Evolutionary conservation across 2,113 vertebrate genomes (phyloP).

Genomic region (Bambusicola thoracicus): DNA sequence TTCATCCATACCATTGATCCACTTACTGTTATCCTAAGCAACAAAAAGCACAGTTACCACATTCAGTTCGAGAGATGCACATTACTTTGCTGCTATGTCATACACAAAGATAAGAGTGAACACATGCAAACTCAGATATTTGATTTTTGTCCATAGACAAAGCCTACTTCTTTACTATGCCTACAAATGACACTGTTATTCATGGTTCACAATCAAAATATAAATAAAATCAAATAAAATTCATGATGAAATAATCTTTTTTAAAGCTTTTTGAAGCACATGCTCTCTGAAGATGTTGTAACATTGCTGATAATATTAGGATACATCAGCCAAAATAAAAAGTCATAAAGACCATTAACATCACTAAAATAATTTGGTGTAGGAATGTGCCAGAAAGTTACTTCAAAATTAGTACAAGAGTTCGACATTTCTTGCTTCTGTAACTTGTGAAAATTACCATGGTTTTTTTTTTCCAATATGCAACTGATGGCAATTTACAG

Average conservation of each 20-base stretch:
- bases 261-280: background rate
- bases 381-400: background rate
- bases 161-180: background rate
- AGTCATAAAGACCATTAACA: background rate
- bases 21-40: slow-evolving; percentile 94
- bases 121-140: background rate
- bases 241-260: background rate
- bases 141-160: background rate
- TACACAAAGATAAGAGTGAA: background rate
- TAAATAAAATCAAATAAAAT: background rate
- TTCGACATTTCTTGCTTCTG: background rate
- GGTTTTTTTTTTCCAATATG: background rate
- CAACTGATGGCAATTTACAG: background rate
- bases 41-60: background rate
- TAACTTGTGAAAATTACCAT: background rate
- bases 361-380: background rate
- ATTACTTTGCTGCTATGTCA: background rate
- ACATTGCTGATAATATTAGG: background rate
- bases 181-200: background rate
- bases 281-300: background rate
- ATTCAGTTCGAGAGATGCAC: background rate
- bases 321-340: background rate
- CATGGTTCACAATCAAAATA: background rate
- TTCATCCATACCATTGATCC: slow-evolving; percentile 94
- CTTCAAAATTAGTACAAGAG: background rate